Conservation (phyloP, 2,113 vertebrate genomes). For the Catharus fuscescens region DNA sequence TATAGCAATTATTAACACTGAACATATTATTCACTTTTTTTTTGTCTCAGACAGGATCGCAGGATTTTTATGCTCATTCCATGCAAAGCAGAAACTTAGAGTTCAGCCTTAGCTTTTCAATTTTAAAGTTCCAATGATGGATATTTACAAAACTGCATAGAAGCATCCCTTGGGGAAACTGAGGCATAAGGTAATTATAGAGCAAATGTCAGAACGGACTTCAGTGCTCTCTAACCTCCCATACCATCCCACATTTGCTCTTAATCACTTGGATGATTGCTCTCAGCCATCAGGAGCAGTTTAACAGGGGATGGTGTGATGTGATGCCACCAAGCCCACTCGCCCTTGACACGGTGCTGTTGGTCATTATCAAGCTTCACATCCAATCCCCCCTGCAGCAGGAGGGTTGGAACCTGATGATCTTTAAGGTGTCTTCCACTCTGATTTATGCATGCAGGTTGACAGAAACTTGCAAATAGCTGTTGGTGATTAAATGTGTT, state of each 20-base stretch:
- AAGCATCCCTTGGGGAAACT: not conserved
- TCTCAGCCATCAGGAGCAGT: not conserved
- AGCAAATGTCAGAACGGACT: conserved; percentile 1
- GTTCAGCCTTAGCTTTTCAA: not conserved
- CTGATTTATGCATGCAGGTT: accelerated
- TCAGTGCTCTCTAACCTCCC: not conserved
- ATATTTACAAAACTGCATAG: not conserved
- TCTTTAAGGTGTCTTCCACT: not conserved
- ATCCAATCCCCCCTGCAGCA: not conserved
- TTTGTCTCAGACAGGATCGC: not conserved
- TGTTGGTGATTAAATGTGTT: not conserved
- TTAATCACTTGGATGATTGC: not conserved
- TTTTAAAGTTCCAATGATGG: not conserved
- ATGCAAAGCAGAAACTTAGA: not conserved
- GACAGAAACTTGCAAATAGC: not conserved
- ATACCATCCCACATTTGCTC: not conserved
- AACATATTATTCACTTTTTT: conserved; percentile 10
- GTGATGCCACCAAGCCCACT: not conserved
- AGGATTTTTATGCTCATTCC: not conserved
- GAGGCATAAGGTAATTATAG: not conserved
- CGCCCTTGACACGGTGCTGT: accelerated
- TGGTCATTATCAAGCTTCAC: not conserved
- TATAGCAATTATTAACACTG: conserved; percentile 73
- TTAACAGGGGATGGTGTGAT: not conserved
- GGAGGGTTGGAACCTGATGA: not conserved